Evolutionary conservation across 1,140 invertebrate species (phyloP).

Genomic region (Drosophila melanogaster): Release_6_plus_ISO1_MT NT_037436.4:18039001-18039500

Average conservation of each 20-base stretch:
- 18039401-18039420: neutral
- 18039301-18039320: too few relatives aligned
- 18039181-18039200: conserved; percentile 20
- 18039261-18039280: too few relatives aligned
- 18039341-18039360: too few relatives aligned
- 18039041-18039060: conserved; percentile 2
- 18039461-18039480: neutral
- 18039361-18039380: neutral
- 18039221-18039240: too few relatives aligned
- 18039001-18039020: neutral
- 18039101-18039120: conserved; percentile 28
- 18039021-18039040: neutral
- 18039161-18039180: conserved; percentile 33
- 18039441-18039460: too few relatives aligned
- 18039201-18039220: conserved; percentile 33
- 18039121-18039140: conserved; percentile 35
- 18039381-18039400: neutral
- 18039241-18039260: too few relatives aligned
- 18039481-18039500: neutral
- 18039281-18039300: too few relatives aligned
- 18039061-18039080: conserved; percentile 11
- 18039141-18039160: conserved; percentile 36
- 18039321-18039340: too few relatives aligned
- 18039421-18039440: too few relatives aligned
- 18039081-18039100: conserved; percentile 25